A percentile compares a stretch with the other conserved stretches of the same genome.
Evolutionary conservation across 2,797 vertebrate genomes (phyloP).

Genomic region (Labroides dimidiatus): DNA sequence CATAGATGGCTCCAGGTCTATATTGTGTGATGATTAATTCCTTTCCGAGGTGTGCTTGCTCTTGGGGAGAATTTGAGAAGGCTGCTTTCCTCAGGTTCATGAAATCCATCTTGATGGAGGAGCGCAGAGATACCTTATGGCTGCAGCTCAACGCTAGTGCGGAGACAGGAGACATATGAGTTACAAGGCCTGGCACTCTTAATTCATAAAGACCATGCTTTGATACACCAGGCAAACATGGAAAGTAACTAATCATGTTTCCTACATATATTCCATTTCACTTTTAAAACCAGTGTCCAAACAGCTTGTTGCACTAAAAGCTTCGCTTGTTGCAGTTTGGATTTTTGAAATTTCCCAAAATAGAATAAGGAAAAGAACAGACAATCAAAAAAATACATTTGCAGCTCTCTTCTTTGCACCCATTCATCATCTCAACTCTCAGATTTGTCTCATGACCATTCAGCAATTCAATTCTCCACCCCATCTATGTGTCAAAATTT

Average conservation of each 20-base stretch:
- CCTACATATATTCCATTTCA: too few relatives aligned
- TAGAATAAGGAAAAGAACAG: too few relatives aligned
- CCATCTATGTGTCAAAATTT: too few relatives aligned
- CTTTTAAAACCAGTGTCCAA: too few relatives aligned
- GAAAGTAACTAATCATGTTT: constrained; percentile 5
- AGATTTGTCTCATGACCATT: background rate
- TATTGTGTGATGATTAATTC: constrained; percentile 62
- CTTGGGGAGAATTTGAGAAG: constrained; percentile 67
- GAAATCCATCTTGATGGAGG: constrained; percentile 72
- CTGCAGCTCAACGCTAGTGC: constrained; percentile 29
- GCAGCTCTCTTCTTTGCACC: background rate
- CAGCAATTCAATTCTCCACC: background rate
- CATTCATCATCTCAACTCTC: too few relatives aligned
- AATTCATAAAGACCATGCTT: constrained; percentile 34
- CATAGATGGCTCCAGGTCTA: constrained; percentile 40
- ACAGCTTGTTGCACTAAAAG: too few relatives aligned
- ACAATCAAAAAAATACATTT: background rate
- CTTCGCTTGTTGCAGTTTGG: too few relatives aligned
- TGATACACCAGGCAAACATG: constrained; percentile 11
- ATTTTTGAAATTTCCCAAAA: too few relatives aligned
- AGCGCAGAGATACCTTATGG: constrained; percentile 45
- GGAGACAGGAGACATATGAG: constrained; percentile 50
- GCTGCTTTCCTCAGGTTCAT: constrained; percentile 63
- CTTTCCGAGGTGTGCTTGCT: constrained; percentile 54
- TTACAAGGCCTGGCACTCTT: constrained; percentile 34